Conservation (phyloP, 2,888 invertebrate genomes). For the Euplagia quadripunctaria region DNA sequence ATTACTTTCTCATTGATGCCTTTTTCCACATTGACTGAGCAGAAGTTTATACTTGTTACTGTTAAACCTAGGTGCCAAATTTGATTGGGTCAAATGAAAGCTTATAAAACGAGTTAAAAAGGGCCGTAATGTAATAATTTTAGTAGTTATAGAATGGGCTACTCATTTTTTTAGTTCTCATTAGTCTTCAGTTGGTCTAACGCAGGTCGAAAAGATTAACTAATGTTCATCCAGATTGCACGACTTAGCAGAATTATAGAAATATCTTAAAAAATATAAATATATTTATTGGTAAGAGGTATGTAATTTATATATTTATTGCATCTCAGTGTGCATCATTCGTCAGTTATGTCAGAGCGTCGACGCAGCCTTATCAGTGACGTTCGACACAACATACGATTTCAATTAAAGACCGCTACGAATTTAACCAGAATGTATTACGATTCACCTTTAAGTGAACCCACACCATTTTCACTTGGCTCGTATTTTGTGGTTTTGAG, state of each 20-base stretch:
- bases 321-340: constrained; percentile 67
- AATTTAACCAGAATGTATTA: constrained; percentile 77
- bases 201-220: background rate
- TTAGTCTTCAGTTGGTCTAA: background rate
- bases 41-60: too few relatives aligned
- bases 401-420: constrained; percentile 84
- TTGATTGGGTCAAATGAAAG: too few relatives aligned
- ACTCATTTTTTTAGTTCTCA: too few relatives aligned
- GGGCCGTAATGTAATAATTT: too few relatives aligned
- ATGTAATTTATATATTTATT: constrained; percentile 46
- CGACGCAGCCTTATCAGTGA: constrained; percentile 77
- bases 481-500: constrained; percentile 42
- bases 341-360: constrained; percentile 61
- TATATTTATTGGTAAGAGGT: background rate
- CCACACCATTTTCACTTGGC: constrained; percentile 52
- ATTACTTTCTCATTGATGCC: too few relatives aligned
- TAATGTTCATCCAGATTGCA: background rate
- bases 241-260: background rate
- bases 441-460: constrained; percentile 71
- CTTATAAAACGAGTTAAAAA: too few relatives aligned
- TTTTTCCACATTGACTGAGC: too few relatives aligned
- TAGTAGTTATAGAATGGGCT: too few relatives aligned
- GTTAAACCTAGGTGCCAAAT: too few relatives aligned
- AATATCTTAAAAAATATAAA: background rate
- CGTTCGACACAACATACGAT: constrained; percentile 83